These are phyloP conservation scores for Petrosia ficiformis DNA, from an alignment of 37 sponge, comb jelly and placozoan genomes.

Conservation along the genomic window DNA sequence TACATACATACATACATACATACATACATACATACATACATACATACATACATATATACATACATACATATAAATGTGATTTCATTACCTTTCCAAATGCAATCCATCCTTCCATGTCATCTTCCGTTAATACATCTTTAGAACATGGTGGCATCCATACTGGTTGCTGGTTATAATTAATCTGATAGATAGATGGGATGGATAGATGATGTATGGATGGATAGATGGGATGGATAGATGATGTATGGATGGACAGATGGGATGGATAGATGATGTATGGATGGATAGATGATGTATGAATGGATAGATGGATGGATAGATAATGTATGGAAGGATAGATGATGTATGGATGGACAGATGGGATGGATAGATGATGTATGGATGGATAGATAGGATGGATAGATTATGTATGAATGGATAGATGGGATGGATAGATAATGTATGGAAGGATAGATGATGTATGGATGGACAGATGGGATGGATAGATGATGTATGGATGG, in stretches of 20 bases:
- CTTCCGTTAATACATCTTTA: slow-evolving; percentile 13
- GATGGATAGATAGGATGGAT: not conserved
- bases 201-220: too few species aligned
- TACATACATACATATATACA: too few species aligned
- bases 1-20: too few species aligned
- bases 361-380: not conserved
- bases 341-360: not conserved
- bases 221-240: too few species aligned
- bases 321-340: not conserved
- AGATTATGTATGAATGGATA: not conserved
- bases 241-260: too few species aligned
- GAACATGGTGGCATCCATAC: slow-evolving; percentile 51
- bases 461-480: not conserved
- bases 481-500: too few species aligned
- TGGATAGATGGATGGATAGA: too few species aligned
- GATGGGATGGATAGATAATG: not conserved
- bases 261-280: too few species aligned
- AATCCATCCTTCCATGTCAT: slow-evolving; percentile 54
- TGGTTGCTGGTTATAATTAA: slow-evolving; percentile 46
- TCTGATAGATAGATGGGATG: slow-evolving; percentile 13
- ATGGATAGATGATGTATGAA: too few species aligned
- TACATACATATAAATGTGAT: too few species aligned
- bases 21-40: too few species aligned
- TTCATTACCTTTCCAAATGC: slow-evolving; percentile 38
- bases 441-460: not conserved